Conservation (phyloP, 2,113 vertebrate species). For the Callorhinus ursinus region DNA sequence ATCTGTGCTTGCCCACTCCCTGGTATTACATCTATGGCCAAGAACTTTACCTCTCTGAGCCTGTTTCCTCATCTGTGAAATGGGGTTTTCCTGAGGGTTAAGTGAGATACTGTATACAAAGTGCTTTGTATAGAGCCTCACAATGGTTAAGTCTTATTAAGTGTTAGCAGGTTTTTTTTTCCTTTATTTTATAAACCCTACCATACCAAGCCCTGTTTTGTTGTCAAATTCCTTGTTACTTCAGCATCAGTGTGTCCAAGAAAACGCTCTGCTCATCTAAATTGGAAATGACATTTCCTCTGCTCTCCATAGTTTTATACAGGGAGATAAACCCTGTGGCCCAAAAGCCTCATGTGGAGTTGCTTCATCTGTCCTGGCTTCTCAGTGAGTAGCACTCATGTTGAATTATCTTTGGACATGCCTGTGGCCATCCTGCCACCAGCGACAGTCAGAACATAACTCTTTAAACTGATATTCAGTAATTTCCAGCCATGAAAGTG, state of each 20-base stretch:
- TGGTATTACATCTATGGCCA: not conserved
- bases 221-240: not conserved
- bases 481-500: not conserved
- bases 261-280: not conserved
- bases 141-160: not conserved
- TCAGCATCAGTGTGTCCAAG: not conserved
- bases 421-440: not conserved
- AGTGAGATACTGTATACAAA: not conserved
- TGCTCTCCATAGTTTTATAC: not conserved
- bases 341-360: not conserved
- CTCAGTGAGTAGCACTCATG: not conserved
- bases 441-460: not conserved
- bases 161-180: not conserved
- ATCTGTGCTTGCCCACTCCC: not conserved
- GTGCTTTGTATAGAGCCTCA: not conserved
- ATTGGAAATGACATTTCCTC: not conserved
- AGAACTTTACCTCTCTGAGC: not conserved
- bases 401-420: not conserved
- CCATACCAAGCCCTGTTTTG: not conserved
- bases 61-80: slow-evolving; percentile 8
- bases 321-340: not conserved
- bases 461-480: not conserved
- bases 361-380: not conserved
- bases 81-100: not conserved
- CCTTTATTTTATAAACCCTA: not conserved